A percentile compares a stretch with the other conserved stretches of the same genome.
Evolutionary conservation across 1,140 invertebrate genomes (phyloP).

Genomic region (Amyelois transitella): DNA sequence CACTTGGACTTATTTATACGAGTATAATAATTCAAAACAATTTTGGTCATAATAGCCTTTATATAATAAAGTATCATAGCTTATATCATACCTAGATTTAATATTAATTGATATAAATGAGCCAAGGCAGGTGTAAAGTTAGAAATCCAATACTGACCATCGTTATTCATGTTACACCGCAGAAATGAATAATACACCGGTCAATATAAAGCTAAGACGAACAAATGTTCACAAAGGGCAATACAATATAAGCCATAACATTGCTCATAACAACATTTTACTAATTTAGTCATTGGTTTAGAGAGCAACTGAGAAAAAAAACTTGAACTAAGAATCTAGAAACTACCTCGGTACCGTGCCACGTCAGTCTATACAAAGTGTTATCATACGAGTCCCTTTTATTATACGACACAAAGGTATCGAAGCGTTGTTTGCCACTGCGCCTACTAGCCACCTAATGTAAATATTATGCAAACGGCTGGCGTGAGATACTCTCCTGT

Average conservation of each 20-base stretch:
- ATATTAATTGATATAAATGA: not conserved
- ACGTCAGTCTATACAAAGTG: not conserved
- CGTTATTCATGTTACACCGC: constrained; percentile 21
- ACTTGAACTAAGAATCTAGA: no score
- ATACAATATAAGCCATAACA: no score
- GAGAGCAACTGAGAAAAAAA: no score
- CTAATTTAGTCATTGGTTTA: no score
- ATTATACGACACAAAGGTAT: constrained; percentile 8
- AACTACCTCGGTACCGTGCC: not conserved
- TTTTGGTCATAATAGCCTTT: no score
- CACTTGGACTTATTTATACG: no score
- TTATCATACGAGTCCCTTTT: not conserved
- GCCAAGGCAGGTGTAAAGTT: constrained; percentile 13
- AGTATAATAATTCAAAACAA: no score
- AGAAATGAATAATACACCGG: constrained; percentile 13
- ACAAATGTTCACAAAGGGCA: no score
- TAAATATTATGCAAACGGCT: constrained; percentile 30
- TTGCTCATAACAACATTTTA: no score
- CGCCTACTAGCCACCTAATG: constrained; percentile 17
- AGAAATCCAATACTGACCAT: constrained; percentile 24
- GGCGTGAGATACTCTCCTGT: constrained; percentile 14
- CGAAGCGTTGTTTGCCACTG: constrained; percentile 11
- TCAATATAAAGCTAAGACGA: not conserved
- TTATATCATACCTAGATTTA: no score
- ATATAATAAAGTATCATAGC: no score